These are phyloP conservation scores for Stenurella melanura DNA, from an alignment of 2,888 invertebrate genomes.

Conservation along the genomic window DNA sequence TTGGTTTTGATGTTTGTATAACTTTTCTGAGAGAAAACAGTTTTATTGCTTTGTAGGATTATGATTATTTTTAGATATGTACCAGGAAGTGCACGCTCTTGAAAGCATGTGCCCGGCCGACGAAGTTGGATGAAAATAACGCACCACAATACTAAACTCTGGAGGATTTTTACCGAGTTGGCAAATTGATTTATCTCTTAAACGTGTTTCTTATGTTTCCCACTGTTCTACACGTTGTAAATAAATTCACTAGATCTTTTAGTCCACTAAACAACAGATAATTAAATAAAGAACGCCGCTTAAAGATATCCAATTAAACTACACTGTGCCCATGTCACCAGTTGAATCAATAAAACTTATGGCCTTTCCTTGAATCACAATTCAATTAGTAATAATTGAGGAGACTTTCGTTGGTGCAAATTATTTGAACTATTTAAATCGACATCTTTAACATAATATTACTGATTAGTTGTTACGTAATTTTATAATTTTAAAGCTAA, in stretches of 20 bases:
- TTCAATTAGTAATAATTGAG: conserved; percentile 45
- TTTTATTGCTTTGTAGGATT: conserved; percentile 40
- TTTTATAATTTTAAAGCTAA: too few relatives aligned
- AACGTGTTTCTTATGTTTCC: conserved; percentile 7
- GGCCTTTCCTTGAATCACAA: conserved; percentile 51
- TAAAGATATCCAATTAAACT: conserved; percentile 59
- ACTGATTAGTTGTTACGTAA: neutral
- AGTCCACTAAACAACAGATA: conserved; percentile 47
- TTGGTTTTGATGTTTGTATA: conserved; percentile 30
- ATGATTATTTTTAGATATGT: conserved; percentile 51
- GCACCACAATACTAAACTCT: conserved; percentile 42
- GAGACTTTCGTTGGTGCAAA: neutral
- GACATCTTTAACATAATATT: conserved; percentile 10
- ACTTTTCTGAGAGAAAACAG: conserved; percentile 41
- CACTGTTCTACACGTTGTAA: conserved; percentile 32
- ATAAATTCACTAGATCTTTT: conserved; percentile 38
- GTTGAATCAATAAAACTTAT: conserved; percentile 55
- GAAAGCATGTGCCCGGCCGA: conserved; percentile 39
- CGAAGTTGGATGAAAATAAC: conserved; percentile 43
- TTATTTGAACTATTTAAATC: conserved; percentile 30
- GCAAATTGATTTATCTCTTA: conserved; percentile 23
- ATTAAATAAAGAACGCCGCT: conserved; percentile 58
- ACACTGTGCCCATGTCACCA: conserved; percentile 44
- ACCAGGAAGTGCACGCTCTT: conserved; percentile 48
- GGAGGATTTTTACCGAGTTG: conserved; percentile 35